Evolutionary conservation across 2,797 vertebrate species (phyloP), one percentile per base, ranked within the genome.

Genomic region (Balearica regulorum): DNA sequence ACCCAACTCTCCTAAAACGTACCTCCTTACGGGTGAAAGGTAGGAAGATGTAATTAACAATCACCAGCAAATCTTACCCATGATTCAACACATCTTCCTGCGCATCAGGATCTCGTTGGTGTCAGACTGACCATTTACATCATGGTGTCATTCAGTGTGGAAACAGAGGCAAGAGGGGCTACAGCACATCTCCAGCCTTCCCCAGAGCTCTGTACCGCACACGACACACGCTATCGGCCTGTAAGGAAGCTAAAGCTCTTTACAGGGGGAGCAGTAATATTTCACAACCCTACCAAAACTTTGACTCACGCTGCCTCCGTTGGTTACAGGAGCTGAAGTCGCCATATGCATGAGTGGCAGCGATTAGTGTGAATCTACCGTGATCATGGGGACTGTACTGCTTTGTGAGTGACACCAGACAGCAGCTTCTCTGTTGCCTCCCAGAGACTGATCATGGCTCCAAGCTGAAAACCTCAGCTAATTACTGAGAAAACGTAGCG

Each of bases 171-270:
- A 70, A 46, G 51, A 84, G 58, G 44, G 35, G 61, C 72, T 60
- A 7, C 61, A n/a, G 70, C 53, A 19, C 43, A 64, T 11, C 37
- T 22, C n/a, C 3, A 8, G 10, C 3, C 1, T 8, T 81, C 19
- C 43, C 58, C 25, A 25, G 26, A 69, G 57, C 81, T 64, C 77
- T 16, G 53, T 21, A 10, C 53, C 13, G 3, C 39, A 6, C 4
- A 8, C 5, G 29, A 25, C 20, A 4, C 0, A 2, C 8, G 3
- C 1, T 6, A 5, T 0, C 3, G 41, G 68, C 16, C 65, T 21
- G 0, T 2, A 13, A 21, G 48, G 72, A 58, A n/a, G 58, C 5
- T 3, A 7, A 39, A 48, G 68, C 60, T 62, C 88, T 48, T 22
- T 9, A 9, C 6, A 7, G 1, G 2, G 29, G 43, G n/a, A 92